Percentiles rank a stretch among this genome's conserved stretches.
Evolutionary conservation across 1,140 invertebrate genomes (phyloP).

Genomic region (Lordiphosa clarofinis): DNA sequence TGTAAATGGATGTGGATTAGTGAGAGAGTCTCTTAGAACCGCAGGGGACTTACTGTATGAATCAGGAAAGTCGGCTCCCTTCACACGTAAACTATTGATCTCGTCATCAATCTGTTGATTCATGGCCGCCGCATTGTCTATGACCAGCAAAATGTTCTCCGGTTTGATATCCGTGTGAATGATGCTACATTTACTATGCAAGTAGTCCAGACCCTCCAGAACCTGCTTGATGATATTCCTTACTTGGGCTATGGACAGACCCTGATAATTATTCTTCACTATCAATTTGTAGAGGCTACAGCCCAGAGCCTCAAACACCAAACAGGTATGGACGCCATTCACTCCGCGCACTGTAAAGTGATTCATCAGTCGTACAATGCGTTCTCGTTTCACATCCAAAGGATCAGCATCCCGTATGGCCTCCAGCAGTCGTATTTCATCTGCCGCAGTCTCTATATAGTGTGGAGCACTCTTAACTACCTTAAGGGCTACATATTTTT

Average conservation of each 20-base stretch:
- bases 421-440: slow-evolving; percentile 98
- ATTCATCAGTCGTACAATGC: slow-evolving; percentile 97
- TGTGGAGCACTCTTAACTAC: slow-evolving; percentile 99
- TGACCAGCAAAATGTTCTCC: slow-evolving; percentile 97
- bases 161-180: slow-evolving; percentile 99
- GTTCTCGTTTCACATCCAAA: slow-evolving; percentile 92
- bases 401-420: slow-evolving; percentile 95
- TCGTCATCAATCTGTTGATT: slow-evolving; percentile 93
- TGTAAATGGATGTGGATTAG: slow-evolving; percentile 18
- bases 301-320: slow-evolving; percentile 99
- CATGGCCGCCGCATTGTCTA: slow-evolving; percentile 91
- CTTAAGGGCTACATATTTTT: slow-evolving; percentile 97
- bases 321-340: slow-evolving; percentile 97
- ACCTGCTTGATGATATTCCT: slow-evolving; percentile 96
- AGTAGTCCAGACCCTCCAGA: slow-evolving; percentile 96
- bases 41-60: slow-evolving; percentile 70
- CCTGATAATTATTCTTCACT: slow-evolving; percentile 98
- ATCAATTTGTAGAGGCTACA: slow-evolving; percentile 98
- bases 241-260: slow-evolving; percentile 96
- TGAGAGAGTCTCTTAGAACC: neutral
- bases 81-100: slow-evolving; percentile 87
- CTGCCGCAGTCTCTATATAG: slow-evolving; percentile 98
- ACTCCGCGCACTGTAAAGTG: slow-evolving; percentile 99
- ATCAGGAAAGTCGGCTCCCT: slow-evolving; percentile 81
- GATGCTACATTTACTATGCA: slow-evolving; percentile 98